Percentiles rank a stretch among this genome's conserved stretches.
phyloP scores from a whole-genome alignment of 2,113 vertebrate species.

The Notarius lentiginosus region DNA sequence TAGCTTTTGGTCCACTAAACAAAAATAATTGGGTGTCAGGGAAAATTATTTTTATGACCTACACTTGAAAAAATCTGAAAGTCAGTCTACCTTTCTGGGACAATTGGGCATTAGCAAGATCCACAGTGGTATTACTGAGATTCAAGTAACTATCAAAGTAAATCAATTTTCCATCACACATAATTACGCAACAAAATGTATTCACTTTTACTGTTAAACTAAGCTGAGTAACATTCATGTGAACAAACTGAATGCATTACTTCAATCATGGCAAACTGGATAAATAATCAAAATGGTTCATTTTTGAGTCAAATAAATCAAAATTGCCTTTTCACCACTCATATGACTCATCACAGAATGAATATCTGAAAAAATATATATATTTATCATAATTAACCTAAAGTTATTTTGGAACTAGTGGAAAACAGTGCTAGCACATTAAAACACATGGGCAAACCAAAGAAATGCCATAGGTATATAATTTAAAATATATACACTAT shows the following conservation, averaged over 20 bases:
- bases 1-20: too few species aligned
- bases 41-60: too few species aligned
- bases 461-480: conserved; percentile 22
- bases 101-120: not conserved
- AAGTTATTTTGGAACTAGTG: not conserved
- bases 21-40: too few species aligned
- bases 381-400: conserved; percentile 36
- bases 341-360: not conserved
- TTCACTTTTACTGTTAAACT: not conserved
- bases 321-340: not conserved
- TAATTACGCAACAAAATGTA: not conserved
- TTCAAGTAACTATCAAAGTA: not conserved
- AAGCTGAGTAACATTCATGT: not conserved
- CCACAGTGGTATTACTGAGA: not conserved
- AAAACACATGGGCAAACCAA: conserved; percentile 36
- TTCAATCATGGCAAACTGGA: not conserved
- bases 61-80: too few species aligned
- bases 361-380: not conserved
- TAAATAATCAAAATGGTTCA: not conserved
- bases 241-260: not conserved
- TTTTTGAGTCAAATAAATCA: not conserved
- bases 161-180: not conserved
- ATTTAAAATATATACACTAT: not conserved
- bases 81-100: too few species aligned
- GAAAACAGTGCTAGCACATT: conserved; percentile 39